phyloP scores from a whole-genome alignment of 2,888 invertebrate genomes.

The Oscheius sp. region DNA sequence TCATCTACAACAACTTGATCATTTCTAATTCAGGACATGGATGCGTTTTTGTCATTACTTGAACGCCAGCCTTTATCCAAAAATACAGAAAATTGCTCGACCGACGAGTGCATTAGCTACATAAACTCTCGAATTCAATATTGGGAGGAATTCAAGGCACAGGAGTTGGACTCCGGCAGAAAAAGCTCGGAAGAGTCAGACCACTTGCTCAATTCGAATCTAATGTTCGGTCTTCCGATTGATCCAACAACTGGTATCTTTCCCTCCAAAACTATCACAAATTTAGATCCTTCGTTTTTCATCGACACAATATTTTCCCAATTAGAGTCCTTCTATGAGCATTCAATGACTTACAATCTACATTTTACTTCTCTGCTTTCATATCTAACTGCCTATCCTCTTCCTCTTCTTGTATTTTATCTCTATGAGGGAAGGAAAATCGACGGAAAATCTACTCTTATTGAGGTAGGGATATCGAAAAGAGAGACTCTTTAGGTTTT shows the following conservation, averaged over 20 bases:
- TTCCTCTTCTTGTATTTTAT: slow-evolving; percentile 86
- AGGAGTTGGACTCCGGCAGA: slow-evolving; percentile 16
- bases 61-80: slow-evolving; percentile 24
- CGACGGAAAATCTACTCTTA: slow-evolving; percentile 24
- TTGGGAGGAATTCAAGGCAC: slow-evolving; percentile 29
- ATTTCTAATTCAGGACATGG: slow-evolving; percentile 32
- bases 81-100: background rate
- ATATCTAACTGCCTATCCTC: slow-evolving; percentile 85
- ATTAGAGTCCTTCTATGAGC: slow-evolving; percentile 41
- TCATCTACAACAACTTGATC: background rate
- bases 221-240: slow-evolving; percentile 23
- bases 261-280: background rate
- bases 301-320: slow-evolving; percentile 39
- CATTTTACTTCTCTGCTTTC: slow-evolving; percentile 79
- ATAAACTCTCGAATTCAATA: slow-evolving; percentile 34
- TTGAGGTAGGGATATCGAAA: slow-evolving; percentile 27
- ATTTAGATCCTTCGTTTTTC: slow-evolving; percentile 37
- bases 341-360: slow-evolving; percentile 45
- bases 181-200: background rate
- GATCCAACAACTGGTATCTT: slow-evolving; percentile 18
- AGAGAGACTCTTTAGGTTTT: slow-evolving; percentile 8
- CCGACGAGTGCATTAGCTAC: slow-evolving; percentile 30
- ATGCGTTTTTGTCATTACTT: slow-evolving; percentile 34
- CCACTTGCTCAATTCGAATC: background rate
- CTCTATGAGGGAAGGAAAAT: slow-evolving; percentile 77